phyloP scores from a whole-genome alignment of 2,797 vertebrate genomes.

The Eutrigla gurnardus region DNA sequence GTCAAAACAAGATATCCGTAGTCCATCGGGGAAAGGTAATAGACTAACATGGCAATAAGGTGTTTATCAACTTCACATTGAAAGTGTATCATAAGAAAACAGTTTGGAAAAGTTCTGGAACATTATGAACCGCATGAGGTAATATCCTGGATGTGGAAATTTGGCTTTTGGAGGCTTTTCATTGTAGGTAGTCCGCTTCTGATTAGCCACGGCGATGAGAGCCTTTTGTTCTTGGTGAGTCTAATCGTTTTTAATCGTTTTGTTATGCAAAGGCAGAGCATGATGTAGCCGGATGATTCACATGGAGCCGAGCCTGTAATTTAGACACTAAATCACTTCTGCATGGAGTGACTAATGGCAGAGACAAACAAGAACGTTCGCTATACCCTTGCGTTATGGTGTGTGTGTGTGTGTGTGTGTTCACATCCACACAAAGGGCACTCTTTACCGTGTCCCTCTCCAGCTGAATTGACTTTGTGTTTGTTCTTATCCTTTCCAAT shows the following conservation, averaged over 20 bases:
- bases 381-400: slow-evolving; percentile 33
- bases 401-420: not conserved
- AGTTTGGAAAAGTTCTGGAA: not conserved
- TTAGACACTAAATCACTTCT: slow-evolving; percentile 59
- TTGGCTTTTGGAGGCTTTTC: not conserved
- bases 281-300: slow-evolving; percentile 41
- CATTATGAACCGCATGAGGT: not conserved
- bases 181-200: not conserved
- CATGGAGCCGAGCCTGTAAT: slow-evolving; percentile 44
- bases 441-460: slow-evolving; percentile 15
- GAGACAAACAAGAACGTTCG: slow-evolving; percentile 49
- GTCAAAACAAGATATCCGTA: not conserved
- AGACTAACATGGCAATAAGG: not conserved
- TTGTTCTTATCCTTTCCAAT: slow-evolving; percentile 56
- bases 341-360: slow-evolving; percentile 41
- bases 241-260: slow-evolving; percentile 35
- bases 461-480: slow-evolving; percentile 54
- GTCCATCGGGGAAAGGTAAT: not conserved
- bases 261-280: slow-evolving; percentile 39
- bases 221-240: not conserved
- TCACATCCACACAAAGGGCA: slow-evolving; percentile 1
- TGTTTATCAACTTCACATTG: not conserved
- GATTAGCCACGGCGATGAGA: slow-evolving; percentile 1
- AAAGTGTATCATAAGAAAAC: not conserved
- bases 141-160: not conserved